phyloP scores from a whole-genome alignment of 2,113 vertebrate species.

The Carlito syrichta region DNA sequence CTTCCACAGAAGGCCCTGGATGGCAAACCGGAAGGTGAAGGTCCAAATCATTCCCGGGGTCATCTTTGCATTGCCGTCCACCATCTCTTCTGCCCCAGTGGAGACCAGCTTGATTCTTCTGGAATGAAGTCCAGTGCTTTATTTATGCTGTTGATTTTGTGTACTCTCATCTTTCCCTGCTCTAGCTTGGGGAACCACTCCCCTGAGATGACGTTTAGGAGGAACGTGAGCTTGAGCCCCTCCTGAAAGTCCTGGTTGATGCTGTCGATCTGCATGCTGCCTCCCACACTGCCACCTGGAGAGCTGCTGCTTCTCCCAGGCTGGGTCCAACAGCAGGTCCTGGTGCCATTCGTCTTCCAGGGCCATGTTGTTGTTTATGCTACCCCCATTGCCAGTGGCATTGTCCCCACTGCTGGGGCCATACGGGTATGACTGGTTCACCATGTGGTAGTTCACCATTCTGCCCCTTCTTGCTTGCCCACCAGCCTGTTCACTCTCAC shows the following conservation, averaged over 20 bases:
- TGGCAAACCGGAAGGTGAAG: constrained; percentile 96
- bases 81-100: constrained; percentile 87
- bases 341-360: not conserved
- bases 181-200: not conserved
- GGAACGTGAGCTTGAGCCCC: not conserved
- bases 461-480: no score
- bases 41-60: constrained; percentile 99
- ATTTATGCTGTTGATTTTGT: not conserved
- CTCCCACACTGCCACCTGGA: no score
- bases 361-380: not conserved
- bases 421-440: no score
- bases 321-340: no score
- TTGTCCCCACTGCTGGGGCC: no score
- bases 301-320: not conserved
- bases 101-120: not conserved
- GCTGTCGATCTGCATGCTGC: not conserved
- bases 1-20: constrained; percentile 98
- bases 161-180: not conserved
- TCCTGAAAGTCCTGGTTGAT: not conserved
- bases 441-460: no score
- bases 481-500: no score
- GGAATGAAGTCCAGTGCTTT: not conserved
- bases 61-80: constrained; percentile 97
- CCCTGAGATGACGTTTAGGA: not conserved
- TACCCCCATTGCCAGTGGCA: not conserved